These are phyloP conservation scores for Meiosimyza decipiens DNA, from an alignment of 2,888 invertebrate species.

Conservation along the genomic window DNA sequence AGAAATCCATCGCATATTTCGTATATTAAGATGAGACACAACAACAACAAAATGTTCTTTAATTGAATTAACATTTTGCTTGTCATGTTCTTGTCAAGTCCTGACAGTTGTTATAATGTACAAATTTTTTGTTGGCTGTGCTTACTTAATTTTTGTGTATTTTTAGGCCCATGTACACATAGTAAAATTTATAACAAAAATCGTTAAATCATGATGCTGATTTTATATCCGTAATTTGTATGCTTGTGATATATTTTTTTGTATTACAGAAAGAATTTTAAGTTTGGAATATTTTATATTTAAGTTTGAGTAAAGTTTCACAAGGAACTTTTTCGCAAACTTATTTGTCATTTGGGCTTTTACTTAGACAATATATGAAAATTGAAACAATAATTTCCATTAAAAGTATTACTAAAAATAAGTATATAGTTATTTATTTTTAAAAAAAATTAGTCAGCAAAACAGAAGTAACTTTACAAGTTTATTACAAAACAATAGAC, in stretches of 20 bases:
- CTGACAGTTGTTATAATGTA: not conserved
- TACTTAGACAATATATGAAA: not conserved
- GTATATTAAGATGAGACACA: not conserved
- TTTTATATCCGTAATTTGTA: slow-evolving; percentile 4
- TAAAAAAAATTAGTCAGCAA: not conserved
- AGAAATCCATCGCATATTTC: not conserved
- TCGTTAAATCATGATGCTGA: not conserved
- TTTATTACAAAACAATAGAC: too few relatives aligned
- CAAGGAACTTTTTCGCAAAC: not conserved
- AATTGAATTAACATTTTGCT: slow-evolving; percentile 6
- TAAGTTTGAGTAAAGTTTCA: not conserved
- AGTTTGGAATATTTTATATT: not conserved
- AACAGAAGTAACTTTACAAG: too few relatives aligned
- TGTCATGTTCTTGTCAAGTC: slow-evolving; percentile 6
- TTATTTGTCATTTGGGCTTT: not conserved
- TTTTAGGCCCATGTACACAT: not conserved
- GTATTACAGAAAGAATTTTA: slow-evolving; percentile 7
- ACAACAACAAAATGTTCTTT: not conserved
- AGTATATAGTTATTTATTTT: not conserved
- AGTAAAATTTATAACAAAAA: slow-evolving; percentile 4
- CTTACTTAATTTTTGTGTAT: not conserved
- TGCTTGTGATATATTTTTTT: slow-evolving; percentile 10
- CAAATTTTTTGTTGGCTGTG: not conserved
- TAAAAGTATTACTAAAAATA: not conserved
- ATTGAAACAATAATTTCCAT: not conserved